Conservation (phyloP, 2,888 invertebrate genomes). For the Oxyteleia sp. region DNA sequence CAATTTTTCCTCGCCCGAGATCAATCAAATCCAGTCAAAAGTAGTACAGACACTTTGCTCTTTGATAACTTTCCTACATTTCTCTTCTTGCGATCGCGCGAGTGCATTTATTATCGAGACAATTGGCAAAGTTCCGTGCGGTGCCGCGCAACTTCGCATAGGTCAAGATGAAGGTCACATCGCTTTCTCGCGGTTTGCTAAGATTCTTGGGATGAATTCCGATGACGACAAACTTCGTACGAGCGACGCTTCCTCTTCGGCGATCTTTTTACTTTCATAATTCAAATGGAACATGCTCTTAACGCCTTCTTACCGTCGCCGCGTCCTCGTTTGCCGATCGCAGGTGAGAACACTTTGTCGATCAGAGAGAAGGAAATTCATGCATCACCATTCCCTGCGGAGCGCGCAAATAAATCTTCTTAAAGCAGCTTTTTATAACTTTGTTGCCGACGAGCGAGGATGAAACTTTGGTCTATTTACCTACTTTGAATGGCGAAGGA, state of each 20-base stretch:
- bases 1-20: constrained; percentile 42
- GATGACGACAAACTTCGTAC: not conserved
- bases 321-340: constrained; percentile 78
- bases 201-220: constrained; percentile 10
- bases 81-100: constrained; percentile 60
- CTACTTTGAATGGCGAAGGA: too few relatives aligned
- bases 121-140: constrained; percentile 1
- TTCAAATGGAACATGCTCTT: constrained; percentile 81
- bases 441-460: too few relatives aligned
- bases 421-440: too few relatives aligned
- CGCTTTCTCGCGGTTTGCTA: constrained; percentile 39
- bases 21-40: constrained; percentile 62
- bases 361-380: constrained; percentile 52
- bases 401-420: too few relatives aligned
- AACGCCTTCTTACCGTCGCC: constrained; percentile 72
- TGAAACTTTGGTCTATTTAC: too few relatives aligned
- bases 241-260: constrained; percentile 17
- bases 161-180: constrained; percentile 68
- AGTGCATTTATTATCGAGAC: constrained; percentile 56
- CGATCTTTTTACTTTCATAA: constrained; percentile 78
- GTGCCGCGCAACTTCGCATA: not conserved
- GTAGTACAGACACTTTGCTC: constrained; percentile 59
- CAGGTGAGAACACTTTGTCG: constrained; percentile 57
- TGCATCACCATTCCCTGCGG: constrained; percentile 44
- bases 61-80: constrained; percentile 69